Evolutionary conservation across 2,113 vertebrate species (phyloP).

Genomic region (Indicator maculatus): DNA sequence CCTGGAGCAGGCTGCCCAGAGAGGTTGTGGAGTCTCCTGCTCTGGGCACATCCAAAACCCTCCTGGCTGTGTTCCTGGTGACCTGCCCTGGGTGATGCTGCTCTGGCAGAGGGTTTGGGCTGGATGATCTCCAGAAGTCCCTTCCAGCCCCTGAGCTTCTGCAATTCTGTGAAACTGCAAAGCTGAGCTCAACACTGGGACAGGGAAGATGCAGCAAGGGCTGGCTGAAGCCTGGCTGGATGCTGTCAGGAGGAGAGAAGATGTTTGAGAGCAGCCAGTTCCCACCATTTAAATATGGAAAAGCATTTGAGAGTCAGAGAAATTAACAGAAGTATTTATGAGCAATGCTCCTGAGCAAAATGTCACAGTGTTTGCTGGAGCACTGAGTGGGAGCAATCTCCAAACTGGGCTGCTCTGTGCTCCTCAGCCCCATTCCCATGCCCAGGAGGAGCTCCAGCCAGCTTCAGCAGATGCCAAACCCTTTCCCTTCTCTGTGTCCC

Average conservation of each 20-base stretch:
- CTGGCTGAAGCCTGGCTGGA: rapidly evolving
- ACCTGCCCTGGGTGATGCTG: too few species aligned
- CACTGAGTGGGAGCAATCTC: not conserved
- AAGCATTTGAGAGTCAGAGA: not conserved
- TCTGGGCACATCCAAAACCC: too few species aligned
- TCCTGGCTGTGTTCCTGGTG: too few species aligned
- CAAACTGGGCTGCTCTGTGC: not conserved
- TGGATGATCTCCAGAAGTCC: too few species aligned
- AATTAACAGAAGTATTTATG: not conserved
- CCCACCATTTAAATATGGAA: not conserved
- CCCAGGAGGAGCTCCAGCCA: not conserved
- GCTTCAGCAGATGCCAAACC: not conserved
- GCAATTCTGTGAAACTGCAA: not conserved
- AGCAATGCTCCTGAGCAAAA: not conserved
- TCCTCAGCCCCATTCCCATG: not conserved
- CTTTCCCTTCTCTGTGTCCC: not conserved
- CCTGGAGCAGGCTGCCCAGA: too few species aligned
- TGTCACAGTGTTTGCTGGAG: rapidly evolving
- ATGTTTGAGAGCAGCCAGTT: not conserved
- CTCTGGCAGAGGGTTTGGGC: too few species aligned
- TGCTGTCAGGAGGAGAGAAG: not conserved
- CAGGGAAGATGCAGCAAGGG: not conserved
- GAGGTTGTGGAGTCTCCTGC: too few species aligned
- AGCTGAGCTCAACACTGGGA: not conserved
- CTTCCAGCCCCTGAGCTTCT: too few species aligned